phyloP scores from a whole-genome alignment of 2,113 vertebrate genomes.

The Siniperca chuatsi region DNA sequence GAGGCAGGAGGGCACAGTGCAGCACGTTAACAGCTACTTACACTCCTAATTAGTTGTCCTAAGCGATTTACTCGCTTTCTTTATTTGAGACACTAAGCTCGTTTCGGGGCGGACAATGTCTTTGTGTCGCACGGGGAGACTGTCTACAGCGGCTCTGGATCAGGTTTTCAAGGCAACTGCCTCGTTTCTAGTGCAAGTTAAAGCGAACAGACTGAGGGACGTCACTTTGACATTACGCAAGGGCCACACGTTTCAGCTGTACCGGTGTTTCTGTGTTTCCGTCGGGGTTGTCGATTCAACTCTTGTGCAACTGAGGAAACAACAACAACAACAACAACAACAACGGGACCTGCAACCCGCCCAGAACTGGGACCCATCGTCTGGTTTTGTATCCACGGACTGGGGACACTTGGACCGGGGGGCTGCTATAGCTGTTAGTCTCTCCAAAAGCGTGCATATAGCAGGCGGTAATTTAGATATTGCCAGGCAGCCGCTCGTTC shows the following conservation, averaged over 20 bases:
- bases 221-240: constrained; percentile 53
- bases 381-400: constrained; percentile 25
- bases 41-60: background rate
- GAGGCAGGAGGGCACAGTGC: constrained; percentile 42
- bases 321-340: background rate
- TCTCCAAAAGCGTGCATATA: constrained; percentile 23
- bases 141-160: constrained; percentile 48
- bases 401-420: constrained; percentile 36
- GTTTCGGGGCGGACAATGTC: constrained; percentile 58
- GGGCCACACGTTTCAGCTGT: constrained; percentile 12
- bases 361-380: constrained; percentile 31
- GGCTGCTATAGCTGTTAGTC: constrained; percentile 27
- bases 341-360: background rate
- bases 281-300: background rate
- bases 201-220: constrained; percentile 33
- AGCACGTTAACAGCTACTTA: constrained; percentile 58
- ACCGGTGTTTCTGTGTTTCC: constrained; percentile 23
- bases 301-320: constrained; percentile 5
- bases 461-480: background rate
- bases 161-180: constrained; percentile 37
- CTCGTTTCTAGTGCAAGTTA: constrained; percentile 44
- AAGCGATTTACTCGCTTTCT: rapidly evolving
- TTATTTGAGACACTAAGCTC: background rate
- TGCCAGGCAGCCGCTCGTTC: background rate
- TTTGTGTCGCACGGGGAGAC: constrained; percentile 50